A percentile compares a stretch with the other conserved stretches of the same genome.
Conservation (phyloP, 2,797 vertebrate species). For the Acanthopagrus latus region DNA sequence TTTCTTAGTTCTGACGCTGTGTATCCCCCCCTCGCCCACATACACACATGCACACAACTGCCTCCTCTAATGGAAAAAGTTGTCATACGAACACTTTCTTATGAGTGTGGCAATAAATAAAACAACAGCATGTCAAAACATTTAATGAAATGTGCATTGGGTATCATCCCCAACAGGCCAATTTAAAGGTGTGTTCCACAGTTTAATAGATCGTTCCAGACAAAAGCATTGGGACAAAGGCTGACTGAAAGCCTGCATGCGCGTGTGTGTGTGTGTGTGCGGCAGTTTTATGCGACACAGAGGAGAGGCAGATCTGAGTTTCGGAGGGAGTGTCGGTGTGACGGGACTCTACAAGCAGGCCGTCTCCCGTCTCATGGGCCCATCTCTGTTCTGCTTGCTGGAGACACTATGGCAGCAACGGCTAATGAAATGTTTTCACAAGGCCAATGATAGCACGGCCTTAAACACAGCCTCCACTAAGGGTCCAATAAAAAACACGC, state of each 20-base stretch:
- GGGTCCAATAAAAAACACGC: too few relatives aligned
- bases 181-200: constrained; percentile 69
- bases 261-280: constrained; percentile 16
- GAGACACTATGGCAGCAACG: constrained; percentile 54
- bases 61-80: constrained; percentile 45
- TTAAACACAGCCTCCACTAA: constrained; percentile 16
- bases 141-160: constrained; percentile 70
- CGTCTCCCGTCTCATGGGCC: constrained; percentile 51
- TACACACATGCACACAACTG: constrained; percentile 15
- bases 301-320: constrained; percentile 60
- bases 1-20: constrained; percentile 42
- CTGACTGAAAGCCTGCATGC: constrained; percentile 41
- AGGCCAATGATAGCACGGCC: constrained; percentile 24
- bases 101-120: constrained; percentile 64
- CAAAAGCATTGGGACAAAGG: constrained; percentile 58
- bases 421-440: constrained; percentile 59
- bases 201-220: constrained; percentile 66
- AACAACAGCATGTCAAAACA: constrained; percentile 65
- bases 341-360: constrained; percentile 47
- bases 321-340: constrained; percentile 55
- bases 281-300: constrained; percentile 62
- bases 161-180: constrained; percentile 64
- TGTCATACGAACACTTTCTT: constrained; percentile 49
- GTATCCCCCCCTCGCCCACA: constrained; percentile 4
- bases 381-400: constrained; percentile 34